Percentiles rank a stretch among this genome's conserved stretches.
These are phyloP conservation scores for Branchellion lobata DNA, from an alignment of 2,888 invertebrate genomes.

Conservation along the genomic window DNA sequence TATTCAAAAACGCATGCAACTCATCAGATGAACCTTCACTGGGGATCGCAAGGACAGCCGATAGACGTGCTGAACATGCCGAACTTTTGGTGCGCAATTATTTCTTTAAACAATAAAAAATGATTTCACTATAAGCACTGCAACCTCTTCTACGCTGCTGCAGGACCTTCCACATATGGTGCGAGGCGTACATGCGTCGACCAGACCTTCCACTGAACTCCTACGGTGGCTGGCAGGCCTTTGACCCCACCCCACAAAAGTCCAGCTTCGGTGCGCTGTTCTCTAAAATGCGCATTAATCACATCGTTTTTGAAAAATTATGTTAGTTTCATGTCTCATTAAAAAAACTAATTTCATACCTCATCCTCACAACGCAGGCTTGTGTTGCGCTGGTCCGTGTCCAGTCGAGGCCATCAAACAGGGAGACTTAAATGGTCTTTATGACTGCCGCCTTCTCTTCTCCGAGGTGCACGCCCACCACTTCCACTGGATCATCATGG, in stretches of 20 bases:
- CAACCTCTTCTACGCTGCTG: conserved; percentile 3
- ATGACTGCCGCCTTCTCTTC: conserved; percentile 81
- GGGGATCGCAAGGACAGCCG: conserved; percentile 51
- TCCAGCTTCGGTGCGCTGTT: conserved; percentile 66
- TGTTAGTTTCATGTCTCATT: neutral
- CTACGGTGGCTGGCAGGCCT: conserved; percentile 88
- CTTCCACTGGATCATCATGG: conserved; percentile 71
- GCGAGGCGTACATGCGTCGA: conserved; percentile 89
- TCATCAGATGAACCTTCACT: conserved; percentile 77
- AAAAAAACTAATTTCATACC: neutral
- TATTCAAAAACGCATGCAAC: neutral
- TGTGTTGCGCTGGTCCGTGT: conserved; percentile 84
- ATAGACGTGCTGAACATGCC: conserved; percentile 52
- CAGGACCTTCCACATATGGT: conserved; percentile 92
- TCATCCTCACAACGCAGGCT: conserved; percentile 56
- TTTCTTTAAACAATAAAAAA: too few relatives aligned
- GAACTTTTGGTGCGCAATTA: conserved; percentile 56
- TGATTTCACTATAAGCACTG: neutral
- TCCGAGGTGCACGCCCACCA: conserved; percentile 93
- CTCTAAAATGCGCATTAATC: neutral
- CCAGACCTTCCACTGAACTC: conserved; percentile 73
- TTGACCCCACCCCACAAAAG: conserved; percentile 89
- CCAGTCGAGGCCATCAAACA: conserved; percentile 79
- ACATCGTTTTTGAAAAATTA: neutral
- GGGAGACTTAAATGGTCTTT: conserved; percentile 74